Percentiles rank a stretch among this genome's conserved stretches.
Evolutionary conservation across 2,888 invertebrate genomes (phyloP).

Genomic region (Eristalinus sepulchralis): DNA sequence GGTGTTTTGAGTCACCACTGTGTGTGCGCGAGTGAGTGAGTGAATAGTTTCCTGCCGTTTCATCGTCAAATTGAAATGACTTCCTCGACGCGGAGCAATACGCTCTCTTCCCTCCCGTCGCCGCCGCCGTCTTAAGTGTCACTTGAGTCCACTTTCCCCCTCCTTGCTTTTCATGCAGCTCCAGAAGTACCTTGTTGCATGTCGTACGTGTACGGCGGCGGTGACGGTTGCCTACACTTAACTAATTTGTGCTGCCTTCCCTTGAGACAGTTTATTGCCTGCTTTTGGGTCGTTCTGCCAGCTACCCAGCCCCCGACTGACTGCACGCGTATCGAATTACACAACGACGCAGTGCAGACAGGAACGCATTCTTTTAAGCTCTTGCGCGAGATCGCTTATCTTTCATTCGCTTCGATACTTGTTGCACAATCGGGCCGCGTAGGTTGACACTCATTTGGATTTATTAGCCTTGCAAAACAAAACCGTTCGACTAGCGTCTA

Average conservation of each 20-base stretch:
- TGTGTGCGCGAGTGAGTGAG: not conserved
- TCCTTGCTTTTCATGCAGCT: slow-evolving; percentile 28
- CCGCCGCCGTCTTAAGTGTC: slow-evolving; percentile 51
- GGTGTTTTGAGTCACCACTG: slow-evolving; percentile 10
- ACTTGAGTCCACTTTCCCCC: slow-evolving; percentile 67
- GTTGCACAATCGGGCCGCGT: slow-evolving; percentile 68
- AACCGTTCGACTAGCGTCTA: not conserved
- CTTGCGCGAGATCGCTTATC: slow-evolving; percentile 60
- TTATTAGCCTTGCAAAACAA: slow-evolving; percentile 67
- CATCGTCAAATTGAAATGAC: slow-evolving; percentile 62
- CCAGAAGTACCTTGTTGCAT: slow-evolving; percentile 68
- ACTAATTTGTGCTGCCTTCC: slow-evolving; percentile 69
- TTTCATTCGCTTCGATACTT: slow-evolving; percentile 57
- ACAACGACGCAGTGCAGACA: slow-evolving; percentile 53
- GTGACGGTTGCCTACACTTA: slow-evolving; percentile 69
- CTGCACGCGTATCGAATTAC: slow-evolving; percentile 62
- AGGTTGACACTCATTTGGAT: slow-evolving; percentile 71
- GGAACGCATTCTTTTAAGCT: slow-evolving; percentile 61
- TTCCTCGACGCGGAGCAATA: slow-evolving; percentile 59
- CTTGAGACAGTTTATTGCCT: slow-evolving; percentile 70
- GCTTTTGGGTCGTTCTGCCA: slow-evolving; percentile 36
- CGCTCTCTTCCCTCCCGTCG: not conserved
- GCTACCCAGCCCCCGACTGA: not conserved
- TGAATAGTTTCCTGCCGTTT: slow-evolving; percentile 67
- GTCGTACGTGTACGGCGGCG: slow-evolving; percentile 51